Evolutionary conservation across 2,888 invertebrate species (phyloP), one percentile per base, ranked within the genome.

Genomic region (Eupithecia inturbata): DNA sequence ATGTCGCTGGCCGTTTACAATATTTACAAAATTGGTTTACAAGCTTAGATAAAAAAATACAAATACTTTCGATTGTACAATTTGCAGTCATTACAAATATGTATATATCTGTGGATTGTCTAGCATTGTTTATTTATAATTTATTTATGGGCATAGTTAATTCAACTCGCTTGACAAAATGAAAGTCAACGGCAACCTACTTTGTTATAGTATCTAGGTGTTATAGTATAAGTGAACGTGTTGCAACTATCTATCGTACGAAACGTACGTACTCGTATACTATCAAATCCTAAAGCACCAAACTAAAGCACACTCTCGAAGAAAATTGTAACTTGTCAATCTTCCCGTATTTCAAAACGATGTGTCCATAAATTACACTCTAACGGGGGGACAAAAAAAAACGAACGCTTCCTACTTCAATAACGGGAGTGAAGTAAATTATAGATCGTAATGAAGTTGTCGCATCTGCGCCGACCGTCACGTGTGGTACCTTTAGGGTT

Each of bases 351-450:
- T 89, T 85, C 82, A 84, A 73, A 86, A 85, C 85, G 85, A 82
- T 86, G 88, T 86, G 87, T 88, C 88, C 87, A 93, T 93, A 93
- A 93, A 93, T 93, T 89, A 90, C 85, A 74, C 79, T 83, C 84
- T 91, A 91, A 93, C 89, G 85, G 87, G 84, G 88, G 84, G 83
- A 84, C 83, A 86, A 84, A 91, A 91, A 49, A 91, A 91, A 92
- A 90, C 87, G 81, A 87, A 83, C 88, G 88, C 88, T 93, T 92
- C 92, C 93, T 92, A 92, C 90, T 91, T 88, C 89, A 88, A 88
- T 92, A 91, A 92, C 92, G 91, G 93, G 92, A 93, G 91, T 89
- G 89, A 82, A 88, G 92, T 93, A 91, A 92, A 90, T 92, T 91
- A 92, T 90, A 87, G 82, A 81, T 85, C 86, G 89, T 92, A 92